phyloP scores from a whole-genome alignment of 92 coral and sea anemone genomes.

The Scolanthus callimorphus region DNA sequence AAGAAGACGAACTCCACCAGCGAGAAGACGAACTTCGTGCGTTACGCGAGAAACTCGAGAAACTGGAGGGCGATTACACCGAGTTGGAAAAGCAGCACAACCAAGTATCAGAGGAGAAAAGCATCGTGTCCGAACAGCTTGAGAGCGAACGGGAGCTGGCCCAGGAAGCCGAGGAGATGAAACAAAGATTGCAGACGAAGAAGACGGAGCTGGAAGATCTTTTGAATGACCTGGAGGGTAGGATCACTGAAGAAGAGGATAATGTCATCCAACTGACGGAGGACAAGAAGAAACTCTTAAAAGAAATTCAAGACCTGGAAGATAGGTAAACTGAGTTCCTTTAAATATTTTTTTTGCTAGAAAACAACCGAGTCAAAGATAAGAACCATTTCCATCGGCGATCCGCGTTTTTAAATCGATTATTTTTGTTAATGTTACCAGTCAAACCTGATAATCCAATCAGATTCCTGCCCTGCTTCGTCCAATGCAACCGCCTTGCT shows the following conservation, averaged over 20 bases:
- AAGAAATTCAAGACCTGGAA: conserved; percentile 93
- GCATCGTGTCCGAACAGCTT: conserved; percentile 79
- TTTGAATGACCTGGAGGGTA: conserved; percentile 84
- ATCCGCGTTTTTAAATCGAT: no score
- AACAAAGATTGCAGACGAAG: conserved; percentile 79
- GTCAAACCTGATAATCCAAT: no score
- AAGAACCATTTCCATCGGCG: background rate
- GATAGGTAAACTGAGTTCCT: conserved; percentile 87
- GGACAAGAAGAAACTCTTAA: conserved; percentile 89
- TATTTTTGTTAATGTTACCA: no score
- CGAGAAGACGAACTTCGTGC: conserved; percentile 75
- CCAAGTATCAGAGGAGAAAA: conserved; percentile 84
- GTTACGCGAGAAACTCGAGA: conserved; percentile 78
- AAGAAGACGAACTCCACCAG: conserved; percentile 87
- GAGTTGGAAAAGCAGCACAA: conserved; percentile 83
- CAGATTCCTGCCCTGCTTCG: no score
- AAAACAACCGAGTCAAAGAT: no score
- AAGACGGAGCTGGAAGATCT: conserved; percentile 86
- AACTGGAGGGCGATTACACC: conserved; percentile 54
- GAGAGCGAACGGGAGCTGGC: conserved; percentile 86
- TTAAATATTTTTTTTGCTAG: no score
- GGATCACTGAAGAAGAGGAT: conserved; percentile 95
- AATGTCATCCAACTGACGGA: conserved; percentile 70
- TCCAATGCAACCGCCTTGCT: no score
- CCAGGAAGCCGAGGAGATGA: conserved; percentile 97